Evolutionary conservation across 2,797 vertebrate genomes (phyloP).

Genomic region (Microhierax caerulescens): DNA sequence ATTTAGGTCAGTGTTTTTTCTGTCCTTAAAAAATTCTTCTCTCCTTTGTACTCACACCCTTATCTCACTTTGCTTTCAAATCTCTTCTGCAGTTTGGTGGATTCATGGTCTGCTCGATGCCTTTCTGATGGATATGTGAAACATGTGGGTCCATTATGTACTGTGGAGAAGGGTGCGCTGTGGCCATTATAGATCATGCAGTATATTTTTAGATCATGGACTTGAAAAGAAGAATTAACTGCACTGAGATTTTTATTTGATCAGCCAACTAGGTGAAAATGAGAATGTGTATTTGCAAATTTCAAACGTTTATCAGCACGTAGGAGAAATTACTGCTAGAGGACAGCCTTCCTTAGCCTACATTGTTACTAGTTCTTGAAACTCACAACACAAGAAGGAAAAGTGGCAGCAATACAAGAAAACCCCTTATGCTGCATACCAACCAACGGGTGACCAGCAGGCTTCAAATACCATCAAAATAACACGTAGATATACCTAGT

Average conservation of each 20-base stretch:
- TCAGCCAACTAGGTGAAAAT: background rate
- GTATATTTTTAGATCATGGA: background rate
- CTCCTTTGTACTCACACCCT: background rate
- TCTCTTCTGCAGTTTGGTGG: background rate
- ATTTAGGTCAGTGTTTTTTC: conserved; percentile 1
- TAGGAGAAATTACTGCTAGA: background rate
- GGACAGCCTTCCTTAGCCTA: background rate
- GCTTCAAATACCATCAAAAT: background rate
- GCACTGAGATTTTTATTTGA: background rate
- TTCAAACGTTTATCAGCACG: background rate
- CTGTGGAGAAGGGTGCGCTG: background rate
- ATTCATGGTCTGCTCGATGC: background rate
- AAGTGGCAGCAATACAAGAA: background rate
- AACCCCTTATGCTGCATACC: background rate
- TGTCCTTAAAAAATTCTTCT: background rate
- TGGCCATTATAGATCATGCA: background rate
- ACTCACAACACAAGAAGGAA: background rate
- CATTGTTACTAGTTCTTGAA: background rate
- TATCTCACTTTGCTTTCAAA: background rate
- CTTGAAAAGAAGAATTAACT: background rate
- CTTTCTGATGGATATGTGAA: background rate
- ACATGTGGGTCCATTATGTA: background rate
- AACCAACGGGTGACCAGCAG: background rate
- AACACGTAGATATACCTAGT: background rate
- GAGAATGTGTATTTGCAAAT: background rate